phyloP scores from a whole-genome alignment of 2,888 invertebrate genomes.

The Masnerella sp. region DNA sequence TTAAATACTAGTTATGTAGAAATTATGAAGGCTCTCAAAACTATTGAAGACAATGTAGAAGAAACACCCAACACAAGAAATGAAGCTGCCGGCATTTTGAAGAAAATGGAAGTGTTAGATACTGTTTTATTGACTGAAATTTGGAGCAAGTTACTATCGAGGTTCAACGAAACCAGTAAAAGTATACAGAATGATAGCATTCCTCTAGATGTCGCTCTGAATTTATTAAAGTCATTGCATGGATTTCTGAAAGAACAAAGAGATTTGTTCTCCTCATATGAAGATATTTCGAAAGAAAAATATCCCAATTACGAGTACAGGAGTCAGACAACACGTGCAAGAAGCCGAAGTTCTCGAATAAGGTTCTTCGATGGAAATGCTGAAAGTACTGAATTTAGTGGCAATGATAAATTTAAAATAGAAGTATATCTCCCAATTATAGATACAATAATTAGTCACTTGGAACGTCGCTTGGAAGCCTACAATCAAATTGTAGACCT shows the following conservation, averaged over 20 bases:
- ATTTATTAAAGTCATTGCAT: conserved; percentile 1
- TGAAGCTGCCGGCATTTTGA: conserved; percentile 15
- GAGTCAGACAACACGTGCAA: background rate
- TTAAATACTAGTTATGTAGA: background rate
- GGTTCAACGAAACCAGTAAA: background rate
- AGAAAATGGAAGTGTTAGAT: conserved; percentile 15
- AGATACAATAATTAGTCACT: conserved; percentile 7
- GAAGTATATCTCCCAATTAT: conserved; percentile 17
- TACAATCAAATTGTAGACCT: background rate
- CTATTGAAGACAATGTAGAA: conserved; percentile 7
- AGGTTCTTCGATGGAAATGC: conserved; percentile 10
- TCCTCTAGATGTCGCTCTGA: conserved; percentile 13
- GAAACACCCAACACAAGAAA: conserved; percentile 15
- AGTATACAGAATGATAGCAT: conserved; percentile 6
- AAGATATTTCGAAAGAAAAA: background rate
- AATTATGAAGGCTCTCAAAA: conserved; percentile 1
- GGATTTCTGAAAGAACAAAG: conserved; percentile 6
- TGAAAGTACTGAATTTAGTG: background rate
- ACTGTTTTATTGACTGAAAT: conserved; percentile 18
- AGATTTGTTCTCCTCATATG: background rate
- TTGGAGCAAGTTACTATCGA: conserved; percentile 1
- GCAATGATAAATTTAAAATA: conserved; percentile 6
- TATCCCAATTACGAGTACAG: conserved; percentile 12
- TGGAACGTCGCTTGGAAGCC: background rate
- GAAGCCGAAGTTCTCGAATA: conserved; percentile 4